Evolutionary conservation across 2,113 vertebrate species (phyloP).

Genomic region (Sturnira hondurensis): DNA sequence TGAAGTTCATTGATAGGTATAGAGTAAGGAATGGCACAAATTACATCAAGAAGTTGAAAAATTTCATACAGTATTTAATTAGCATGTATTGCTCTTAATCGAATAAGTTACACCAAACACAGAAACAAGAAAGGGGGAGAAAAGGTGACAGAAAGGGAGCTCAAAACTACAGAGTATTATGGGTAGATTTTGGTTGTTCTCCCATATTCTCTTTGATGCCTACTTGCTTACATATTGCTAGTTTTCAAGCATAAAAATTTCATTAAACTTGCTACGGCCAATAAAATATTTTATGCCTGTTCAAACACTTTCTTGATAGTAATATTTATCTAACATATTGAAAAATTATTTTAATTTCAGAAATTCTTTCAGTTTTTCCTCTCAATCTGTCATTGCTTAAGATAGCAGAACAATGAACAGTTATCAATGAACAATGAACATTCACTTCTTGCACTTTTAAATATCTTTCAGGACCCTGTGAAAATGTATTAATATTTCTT

Average conservation of each 20-base stretch:
- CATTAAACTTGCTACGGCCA: constrained; percentile 34
- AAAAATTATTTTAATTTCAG: constrained; percentile 59
- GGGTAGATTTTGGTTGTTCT: not conserved
- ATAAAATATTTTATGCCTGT: constrained; percentile 33
- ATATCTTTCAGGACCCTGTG: not conserved
- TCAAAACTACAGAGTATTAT: not conserved
- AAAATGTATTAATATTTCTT: constrained; percentile 35
- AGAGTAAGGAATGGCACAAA: not conserved
- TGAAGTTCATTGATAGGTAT: not conserved
- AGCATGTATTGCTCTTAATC: not conserved
- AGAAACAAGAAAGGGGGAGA: not conserved
- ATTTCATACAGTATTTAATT: not conserved
- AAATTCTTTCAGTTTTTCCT: constrained; percentile 51
- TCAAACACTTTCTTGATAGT: constrained; percentile 35
- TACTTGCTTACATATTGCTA: not conserved
- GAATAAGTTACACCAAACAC: not conserved
- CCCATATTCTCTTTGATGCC: not conserved
- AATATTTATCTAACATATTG: constrained; percentile 45
- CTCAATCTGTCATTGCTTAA: constrained; percentile 27
- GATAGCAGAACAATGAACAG: constrained; percentile 47
- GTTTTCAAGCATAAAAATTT: constrained; percentile 38
- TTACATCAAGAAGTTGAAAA: not conserved
- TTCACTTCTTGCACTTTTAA: constrained; percentile 48
- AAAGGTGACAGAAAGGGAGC: not conserved
- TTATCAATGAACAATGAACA: constrained; percentile 44